Percentiles rank a stretch among this genome's conserved stretches.
These are phyloP conservation scores for Agrilus mali DNA, from an alignment of 2,888 invertebrate species.

Conservation along the genomic window DNA sequence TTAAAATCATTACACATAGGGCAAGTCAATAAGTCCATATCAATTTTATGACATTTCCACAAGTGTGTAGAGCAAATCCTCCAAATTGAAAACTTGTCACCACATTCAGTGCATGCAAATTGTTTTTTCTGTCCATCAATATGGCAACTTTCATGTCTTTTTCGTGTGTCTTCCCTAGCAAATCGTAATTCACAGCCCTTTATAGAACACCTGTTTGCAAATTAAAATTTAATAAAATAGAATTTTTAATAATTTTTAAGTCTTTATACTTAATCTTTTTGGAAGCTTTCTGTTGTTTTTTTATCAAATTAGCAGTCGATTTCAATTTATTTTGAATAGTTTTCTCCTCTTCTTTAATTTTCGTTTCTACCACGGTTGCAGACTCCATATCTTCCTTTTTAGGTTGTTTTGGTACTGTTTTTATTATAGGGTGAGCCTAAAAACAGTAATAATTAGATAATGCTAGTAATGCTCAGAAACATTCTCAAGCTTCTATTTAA, in stretches of 20 bases:
- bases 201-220: conserved; percentile 36
- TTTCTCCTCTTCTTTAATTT: conserved; percentile 2
- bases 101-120: conserved; percentile 43
- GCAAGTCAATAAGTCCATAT: conserved; percentile 45
- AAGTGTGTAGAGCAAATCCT: conserved; percentile 52
- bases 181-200: conserved; percentile 44
- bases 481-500: too few relatives aligned
- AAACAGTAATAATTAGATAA: neutral
- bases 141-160: conserved; percentile 42
- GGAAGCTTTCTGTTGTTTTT: conserved; percentile 20
- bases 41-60: conserved; percentile 52
- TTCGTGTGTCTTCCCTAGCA: conserved; percentile 31
- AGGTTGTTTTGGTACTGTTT: conserved; percentile 6
- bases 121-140: conserved; percentile 25
- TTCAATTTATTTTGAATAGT: conserved; percentile 9
- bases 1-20: conserved; percentile 44
- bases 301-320: conserved; percentile 3
- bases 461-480: neutral
- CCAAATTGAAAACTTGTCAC: conserved; percentile 46
- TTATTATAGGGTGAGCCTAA: conserved; percentile 15
- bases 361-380: too few relatives aligned
- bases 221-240: conserved; percentile 1
- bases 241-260: neutral
- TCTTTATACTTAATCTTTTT: conserved; percentile 20
- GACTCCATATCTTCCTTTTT: conserved; percentile 4